Conservation (phyloP, 2,888 invertebrate species). For the Eupeodes luniger region DNA sequence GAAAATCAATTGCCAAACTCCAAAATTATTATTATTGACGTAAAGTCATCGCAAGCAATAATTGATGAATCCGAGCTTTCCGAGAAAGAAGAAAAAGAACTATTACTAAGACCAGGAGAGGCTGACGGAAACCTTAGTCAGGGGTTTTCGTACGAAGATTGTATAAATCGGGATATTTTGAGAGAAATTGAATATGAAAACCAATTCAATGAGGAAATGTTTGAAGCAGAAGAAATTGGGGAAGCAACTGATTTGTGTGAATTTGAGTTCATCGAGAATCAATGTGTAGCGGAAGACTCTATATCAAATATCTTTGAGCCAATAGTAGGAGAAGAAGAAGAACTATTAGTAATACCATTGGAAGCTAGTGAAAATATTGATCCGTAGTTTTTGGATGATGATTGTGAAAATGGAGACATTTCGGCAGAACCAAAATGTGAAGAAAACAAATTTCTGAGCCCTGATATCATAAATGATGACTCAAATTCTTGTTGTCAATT, state of each 20-base stretch:
- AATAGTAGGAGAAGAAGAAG: neutral
- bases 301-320: neutral
- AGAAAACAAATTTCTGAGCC: neutral
- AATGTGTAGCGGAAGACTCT: too few species aligned
- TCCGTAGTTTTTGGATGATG: neutral
- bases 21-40: neutral
- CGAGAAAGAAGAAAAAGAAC: neutral
- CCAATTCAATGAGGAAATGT: neutral
- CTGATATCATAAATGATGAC: conserved; percentile 40
- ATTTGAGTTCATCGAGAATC: neutral
- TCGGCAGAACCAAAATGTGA: too few species aligned
- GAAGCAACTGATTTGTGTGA: too few species aligned
- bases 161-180: too few species aligned
- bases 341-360: too few species aligned
- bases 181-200: neutral
- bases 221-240: too few species aligned
- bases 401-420: too few species aligned
- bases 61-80: neutral
- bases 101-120: too few species aligned
- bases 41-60: neutral
- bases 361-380: neutral
- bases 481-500: conserved; percentile 74
- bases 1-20: neutral
- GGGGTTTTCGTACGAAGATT: too few species aligned
- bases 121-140: too few species aligned